phyloP scores from a whole-genome alignment of 2,888 invertebrate species.

The Ceraclea dissimilis region DNA sequence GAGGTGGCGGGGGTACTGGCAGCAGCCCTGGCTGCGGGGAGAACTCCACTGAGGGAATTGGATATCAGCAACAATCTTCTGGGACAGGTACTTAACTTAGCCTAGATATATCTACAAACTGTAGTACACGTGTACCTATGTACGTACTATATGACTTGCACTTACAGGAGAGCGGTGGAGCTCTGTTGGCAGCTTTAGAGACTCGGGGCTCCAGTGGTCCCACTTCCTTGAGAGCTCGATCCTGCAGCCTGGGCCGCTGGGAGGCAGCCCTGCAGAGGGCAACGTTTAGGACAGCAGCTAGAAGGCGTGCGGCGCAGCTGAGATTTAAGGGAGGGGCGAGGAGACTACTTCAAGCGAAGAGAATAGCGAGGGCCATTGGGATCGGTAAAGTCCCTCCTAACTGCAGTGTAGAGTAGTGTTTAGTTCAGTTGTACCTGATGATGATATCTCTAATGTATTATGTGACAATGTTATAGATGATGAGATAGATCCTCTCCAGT shows the following conservation, averaged over 20 bases:
- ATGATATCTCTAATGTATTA: too few species aligned
- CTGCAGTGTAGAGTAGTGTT: too few species aligned
- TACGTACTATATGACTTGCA: not conserved
- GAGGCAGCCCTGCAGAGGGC: slow-evolving; percentile 18
- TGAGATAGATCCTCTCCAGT: slow-evolving; percentile 43
- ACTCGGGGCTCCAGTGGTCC: slow-evolving; percentile 19
- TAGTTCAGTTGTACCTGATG: too few species aligned
- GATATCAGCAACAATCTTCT: slow-evolving; percentile 46
- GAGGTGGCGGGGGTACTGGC: slow-evolving; percentile 46
- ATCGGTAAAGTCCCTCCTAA: slow-evolving; percentile 15
- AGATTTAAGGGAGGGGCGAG: slow-evolving; percentile 21
- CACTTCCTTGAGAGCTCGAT: slow-evolving; percentile 15
- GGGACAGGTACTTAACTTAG: slow-evolving; percentile 43
- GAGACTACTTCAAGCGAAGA: slow-evolving; percentile 19
- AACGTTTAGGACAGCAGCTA: slow-evolving; percentile 19
- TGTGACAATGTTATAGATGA: too few species aligned
- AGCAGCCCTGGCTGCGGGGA: slow-evolving; percentile 43
- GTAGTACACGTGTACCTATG: too few species aligned
- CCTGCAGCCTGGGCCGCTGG: slow-evolving; percentile 20
- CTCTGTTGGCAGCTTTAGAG: slow-evolving; percentile 18
- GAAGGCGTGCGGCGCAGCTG: slow-evolving; percentile 15
- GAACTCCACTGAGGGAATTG: slow-evolving; percentile 42
- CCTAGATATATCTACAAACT: too few species aligned
- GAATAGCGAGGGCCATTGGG: slow-evolving; percentile 23
- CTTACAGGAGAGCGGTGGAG: slow-evolving; percentile 34